These are phyloP conservation scores for Crax fasciolata DNA, from an alignment of 2,797 vertebrate genomes.

Conservation along the genomic window DNA sequence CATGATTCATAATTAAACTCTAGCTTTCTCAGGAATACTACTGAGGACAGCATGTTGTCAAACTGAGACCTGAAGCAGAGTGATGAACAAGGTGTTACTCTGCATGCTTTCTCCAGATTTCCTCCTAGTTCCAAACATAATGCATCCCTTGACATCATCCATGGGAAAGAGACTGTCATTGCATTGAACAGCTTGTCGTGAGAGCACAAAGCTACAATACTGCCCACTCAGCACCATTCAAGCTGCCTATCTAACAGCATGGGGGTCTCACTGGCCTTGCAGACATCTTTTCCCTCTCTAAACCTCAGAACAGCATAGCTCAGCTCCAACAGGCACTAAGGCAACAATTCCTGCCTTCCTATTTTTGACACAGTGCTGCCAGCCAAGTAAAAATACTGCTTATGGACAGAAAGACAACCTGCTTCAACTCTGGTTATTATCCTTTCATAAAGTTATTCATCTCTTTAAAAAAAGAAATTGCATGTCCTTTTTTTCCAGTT, in stretches of 20 bases:
- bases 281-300: not conserved
- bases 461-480: not conserved
- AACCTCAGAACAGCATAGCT: not conserved
- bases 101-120: not conserved
- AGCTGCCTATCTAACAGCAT: accelerated
- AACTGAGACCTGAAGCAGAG: not conserved
- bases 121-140: not conserved
- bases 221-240: not conserved
- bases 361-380: not conserved
- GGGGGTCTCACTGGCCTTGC: not conserved
- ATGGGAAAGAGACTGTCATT: not conserved
- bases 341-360: not conserved
- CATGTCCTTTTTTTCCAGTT: not conserved
- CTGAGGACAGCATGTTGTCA: not conserved
- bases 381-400: not conserved
- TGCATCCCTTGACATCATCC: not conserved
- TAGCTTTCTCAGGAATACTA: not conserved
- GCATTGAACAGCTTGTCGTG: accelerated
- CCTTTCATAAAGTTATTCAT: not conserved
- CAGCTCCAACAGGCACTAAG: not conserved
- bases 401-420: not conserved
- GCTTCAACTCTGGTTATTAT: not conserved
- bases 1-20: not conserved
- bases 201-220: not conserved
- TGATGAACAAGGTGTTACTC: not conserved